phyloP scores from a whole-genome alignment of 2,888 invertebrate species.

The Cyrtodaria siliqua region DNA sequence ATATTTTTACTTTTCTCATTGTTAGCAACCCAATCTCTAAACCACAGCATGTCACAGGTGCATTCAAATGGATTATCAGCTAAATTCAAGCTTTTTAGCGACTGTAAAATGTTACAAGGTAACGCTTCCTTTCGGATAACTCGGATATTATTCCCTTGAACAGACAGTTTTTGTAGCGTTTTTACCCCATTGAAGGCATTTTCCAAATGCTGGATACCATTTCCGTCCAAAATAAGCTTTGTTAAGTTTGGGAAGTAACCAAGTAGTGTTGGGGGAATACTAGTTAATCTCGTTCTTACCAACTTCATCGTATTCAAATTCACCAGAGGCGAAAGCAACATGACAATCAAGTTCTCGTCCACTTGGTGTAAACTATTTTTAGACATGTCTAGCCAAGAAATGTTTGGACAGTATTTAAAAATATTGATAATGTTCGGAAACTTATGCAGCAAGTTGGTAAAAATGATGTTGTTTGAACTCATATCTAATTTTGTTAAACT shows the following conservation, averaged over 20 bases:
- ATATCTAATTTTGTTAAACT: not conserved
- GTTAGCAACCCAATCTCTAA: conserved; percentile 23
- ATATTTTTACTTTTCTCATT: conserved; percentile 1
- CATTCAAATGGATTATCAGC: conserved; percentile 25
- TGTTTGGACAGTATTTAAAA: not conserved
- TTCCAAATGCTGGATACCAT: not conserved
- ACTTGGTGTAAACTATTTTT: not conserved
- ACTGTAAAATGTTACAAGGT: not conserved
- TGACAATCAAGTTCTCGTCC: not conserved
- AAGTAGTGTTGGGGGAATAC: not conserved
- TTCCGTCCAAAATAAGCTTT: not conserved
- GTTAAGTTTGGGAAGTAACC: not conserved
- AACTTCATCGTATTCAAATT: not conserved
- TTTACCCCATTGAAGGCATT: not conserved
- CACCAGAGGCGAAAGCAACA: not conserved
- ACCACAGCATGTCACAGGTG: conserved; percentile 28
- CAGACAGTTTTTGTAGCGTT: not conserved
- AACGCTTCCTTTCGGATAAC: conserved; percentile 1
- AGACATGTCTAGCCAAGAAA: not conserved
- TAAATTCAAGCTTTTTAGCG: conserved; percentile 5
- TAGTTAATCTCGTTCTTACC: not conserved
- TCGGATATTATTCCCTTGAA: conserved; percentile 17
- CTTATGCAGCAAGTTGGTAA: too few species aligned
- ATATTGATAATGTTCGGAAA: not conserved
- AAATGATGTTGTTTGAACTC: not conserved